phyloP scores from a whole-genome alignment of 2,113 vertebrate species.

The Rhinichthys klamathensis region DNA sequence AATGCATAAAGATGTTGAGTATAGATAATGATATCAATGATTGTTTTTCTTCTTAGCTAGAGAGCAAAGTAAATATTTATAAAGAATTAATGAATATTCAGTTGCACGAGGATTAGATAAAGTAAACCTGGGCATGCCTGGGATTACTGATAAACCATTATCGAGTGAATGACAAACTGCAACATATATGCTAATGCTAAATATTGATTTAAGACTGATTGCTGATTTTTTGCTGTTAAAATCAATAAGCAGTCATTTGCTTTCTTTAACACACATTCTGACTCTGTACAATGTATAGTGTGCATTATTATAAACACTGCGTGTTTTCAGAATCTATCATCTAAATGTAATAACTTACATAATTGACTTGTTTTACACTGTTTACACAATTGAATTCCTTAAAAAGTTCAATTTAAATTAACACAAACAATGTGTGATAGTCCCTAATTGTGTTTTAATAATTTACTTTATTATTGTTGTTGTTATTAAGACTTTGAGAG shows the following conservation, averaged over 20 bases:
- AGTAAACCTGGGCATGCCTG: conserved; percentile 14
- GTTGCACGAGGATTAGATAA: neutral
- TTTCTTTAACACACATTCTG: conserved; percentile 5
- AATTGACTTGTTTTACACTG: too few species aligned
- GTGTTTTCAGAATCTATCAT: neutral
- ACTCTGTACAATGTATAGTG: neutral
- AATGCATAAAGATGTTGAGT: neutral
- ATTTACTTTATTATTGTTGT: too few species aligned
- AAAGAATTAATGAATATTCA: conserved; percentile 20
- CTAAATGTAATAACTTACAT: too few species aligned
- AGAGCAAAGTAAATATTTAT: conserved; percentile 26
- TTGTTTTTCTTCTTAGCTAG: conserved; percentile 26
- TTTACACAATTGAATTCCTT: too few species aligned
- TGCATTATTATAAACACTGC: neutral
- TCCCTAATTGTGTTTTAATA: too few species aligned
- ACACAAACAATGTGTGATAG: too few species aligned
- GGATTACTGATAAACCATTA: conserved; percentile 15
- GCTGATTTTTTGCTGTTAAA: neutral
- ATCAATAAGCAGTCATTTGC: neutral
- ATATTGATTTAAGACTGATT: conserved; percentile 17
- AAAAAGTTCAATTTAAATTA: too few species aligned
- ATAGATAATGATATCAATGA: conserved; percentile 10
- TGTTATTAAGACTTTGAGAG: too few species aligned
- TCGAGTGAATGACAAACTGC: neutral
- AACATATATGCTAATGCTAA: neutral